Evolutionary conservation across 2,797 vertebrate species (phyloP).

Genomic region (Fratercula arctica): DNA sequence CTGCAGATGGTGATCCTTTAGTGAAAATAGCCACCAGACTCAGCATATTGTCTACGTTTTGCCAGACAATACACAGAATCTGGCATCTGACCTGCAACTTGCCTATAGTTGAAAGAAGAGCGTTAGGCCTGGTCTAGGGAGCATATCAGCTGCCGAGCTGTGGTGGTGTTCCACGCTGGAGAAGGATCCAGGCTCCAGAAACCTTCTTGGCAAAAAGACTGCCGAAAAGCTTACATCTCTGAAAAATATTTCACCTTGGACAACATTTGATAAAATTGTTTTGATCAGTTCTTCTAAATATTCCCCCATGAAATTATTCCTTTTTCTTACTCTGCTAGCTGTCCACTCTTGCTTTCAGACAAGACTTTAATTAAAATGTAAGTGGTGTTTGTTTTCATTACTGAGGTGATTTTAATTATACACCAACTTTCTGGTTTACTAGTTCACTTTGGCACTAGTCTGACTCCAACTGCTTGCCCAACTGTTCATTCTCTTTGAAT

Average conservation of each 20-base stretch:
- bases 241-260: background rate
- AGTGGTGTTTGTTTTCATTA: background rate
- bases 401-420: background rate
- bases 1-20: background rate
- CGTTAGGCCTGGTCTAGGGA: background rate
- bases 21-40: background rate
- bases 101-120: background rate
- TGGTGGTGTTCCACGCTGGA: background rate
- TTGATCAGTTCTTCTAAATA: background rate
- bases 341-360: background rate
- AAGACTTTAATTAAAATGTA: background rate
- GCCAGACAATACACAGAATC: background rate
- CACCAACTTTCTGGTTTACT: background rate
- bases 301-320: background rate
- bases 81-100: background rate
- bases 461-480: background rate
- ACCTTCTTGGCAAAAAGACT: background rate
- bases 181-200: background rate
- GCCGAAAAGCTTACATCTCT: background rate
- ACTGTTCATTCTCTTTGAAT: background rate
- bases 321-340: background rate
- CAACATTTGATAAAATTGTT: background rate
- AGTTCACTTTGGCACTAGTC: background rate
- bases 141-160: background rate
- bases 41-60: background rate